Base-by-base conservation (phyloP, 2,113 vertebrate species). In the Vidua macroura region DNA sequence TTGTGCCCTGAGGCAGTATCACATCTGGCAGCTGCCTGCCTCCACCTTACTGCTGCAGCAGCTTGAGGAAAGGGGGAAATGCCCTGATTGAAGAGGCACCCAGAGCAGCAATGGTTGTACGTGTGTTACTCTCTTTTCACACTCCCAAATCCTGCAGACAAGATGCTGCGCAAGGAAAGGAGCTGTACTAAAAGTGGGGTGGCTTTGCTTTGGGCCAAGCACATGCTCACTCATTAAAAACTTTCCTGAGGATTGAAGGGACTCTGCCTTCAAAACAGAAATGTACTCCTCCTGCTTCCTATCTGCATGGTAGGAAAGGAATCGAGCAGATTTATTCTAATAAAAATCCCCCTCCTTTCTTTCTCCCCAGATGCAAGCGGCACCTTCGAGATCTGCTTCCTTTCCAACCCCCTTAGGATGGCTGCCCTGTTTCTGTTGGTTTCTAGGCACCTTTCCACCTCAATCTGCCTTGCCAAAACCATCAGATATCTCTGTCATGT, bases 401-500 rank as follows among this genome's bases (percentile, higher is more conserved):
- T 74, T 64, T 86, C 68, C 55, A 64, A 30, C 15, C 41, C 48
- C 59, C 83, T 17, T 4, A 70, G 68, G 56, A 90, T 68, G 91
- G 81, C 80, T 95, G 91, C 80, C 53, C 46, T 69, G 27, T 81
- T 84, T 87, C 86, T 96, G 16, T 89, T 81, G 91, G 89, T 83
- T 88, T 88, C 82, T 87, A 95, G 96, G 95, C 97, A 96, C 97
- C 95, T 96, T 95, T 90, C 95, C 79, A 85, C 96, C 96, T 96
- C 89, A 28, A 73, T 93, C 86, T 88, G 81, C 88, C 87, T 96
- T 96, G 97, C 97, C 98, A 95, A 96, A 96, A 96, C 91, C 95
- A 96, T 97, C 97, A 97, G 97, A 96, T 97, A 97, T 90, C 86
- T 93, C 93, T 95, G 97, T 97, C 97, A 97, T 94, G 96, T 97